These are phyloP conservation scores for Garrulus glandarius DNA, from an alignment of 2,797 vertebrate species.

Conservation along the genomic window DNA sequence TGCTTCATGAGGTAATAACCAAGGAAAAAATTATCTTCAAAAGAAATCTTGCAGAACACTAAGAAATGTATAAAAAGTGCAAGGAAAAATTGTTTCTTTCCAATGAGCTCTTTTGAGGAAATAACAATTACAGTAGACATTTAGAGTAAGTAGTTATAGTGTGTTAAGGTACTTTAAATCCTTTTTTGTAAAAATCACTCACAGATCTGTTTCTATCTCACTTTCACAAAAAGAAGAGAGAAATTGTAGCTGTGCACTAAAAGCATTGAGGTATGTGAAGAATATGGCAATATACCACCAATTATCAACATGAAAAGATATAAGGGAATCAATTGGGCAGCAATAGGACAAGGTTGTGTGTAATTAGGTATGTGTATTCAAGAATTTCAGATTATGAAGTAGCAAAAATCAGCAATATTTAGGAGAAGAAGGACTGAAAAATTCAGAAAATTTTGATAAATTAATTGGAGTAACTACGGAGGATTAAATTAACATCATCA, in stretches of 20 bases:
- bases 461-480: background rate
- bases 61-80: background rate
- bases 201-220: background rate
- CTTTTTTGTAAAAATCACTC: background rate
- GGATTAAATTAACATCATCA: background rate
- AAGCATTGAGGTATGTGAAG: background rate
- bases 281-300: background rate
- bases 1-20: background rate
- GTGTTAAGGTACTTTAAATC: background rate
- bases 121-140: background rate
- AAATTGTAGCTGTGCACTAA: background rate
- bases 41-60: background rate
- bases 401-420: background rate
- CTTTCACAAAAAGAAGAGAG: background rate
- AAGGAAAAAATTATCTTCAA: background rate
- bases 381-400: background rate
- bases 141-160: background rate
- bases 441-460: background rate
- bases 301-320: background rate
- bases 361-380: background rate
- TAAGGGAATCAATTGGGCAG: rapidly evolving
- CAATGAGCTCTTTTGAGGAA: background rate
- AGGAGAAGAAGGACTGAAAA: background rate
- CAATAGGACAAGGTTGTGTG: background rate
- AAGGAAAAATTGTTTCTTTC: background rate